Percentiles rank a stretch among this genome's conserved stretches.
phyloP scores from a whole-genome alignment of 2,797 vertebrate species.

The Rhinichthys osculus region DNA sequence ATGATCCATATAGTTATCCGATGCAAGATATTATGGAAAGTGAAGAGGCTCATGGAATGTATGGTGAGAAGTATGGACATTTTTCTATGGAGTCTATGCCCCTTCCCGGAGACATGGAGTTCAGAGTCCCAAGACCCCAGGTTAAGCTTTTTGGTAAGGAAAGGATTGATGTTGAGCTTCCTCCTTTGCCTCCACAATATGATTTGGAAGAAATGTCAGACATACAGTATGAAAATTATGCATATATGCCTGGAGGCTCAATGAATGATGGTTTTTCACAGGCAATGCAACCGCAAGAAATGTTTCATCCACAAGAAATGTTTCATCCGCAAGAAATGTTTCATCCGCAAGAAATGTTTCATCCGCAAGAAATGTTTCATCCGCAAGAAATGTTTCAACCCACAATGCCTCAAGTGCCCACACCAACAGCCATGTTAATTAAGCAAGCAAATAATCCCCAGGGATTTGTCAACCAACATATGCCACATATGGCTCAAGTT shows the following conservation, averaged over 20 bases:
- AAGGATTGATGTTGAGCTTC: slow-evolving; percentile 85
- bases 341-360: no score
- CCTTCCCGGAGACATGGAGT: slow-evolving; percentile 77
- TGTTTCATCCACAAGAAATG: no score
- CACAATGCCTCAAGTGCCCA: slow-evolving; percentile 69
- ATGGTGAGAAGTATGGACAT: slow-evolving; percentile 68
- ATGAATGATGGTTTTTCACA: slow-evolving; percentile 64
- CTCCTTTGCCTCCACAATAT: slow-evolving; percentile 81
- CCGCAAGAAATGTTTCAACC: slow-evolving; percentile 52
- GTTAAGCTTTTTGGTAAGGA: slow-evolving; percentile 92
- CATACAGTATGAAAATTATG: slow-evolving; percentile 84
- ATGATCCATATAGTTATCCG: slow-evolving; percentile 78
- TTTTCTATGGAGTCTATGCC: slow-evolving; percentile 53
- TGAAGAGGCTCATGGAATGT: slow-evolving; percentile 74
- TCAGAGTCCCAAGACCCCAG: slow-evolving; percentile 92
- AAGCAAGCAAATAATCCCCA: slow-evolving; percentile 70
- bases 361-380: background rate
- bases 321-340: no score
- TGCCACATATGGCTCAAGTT: slow-evolving; percentile 73
- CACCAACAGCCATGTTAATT: slow-evolving; percentile 79
- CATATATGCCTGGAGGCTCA: slow-evolving; percentile 54
- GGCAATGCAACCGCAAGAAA: slow-evolving; percentile 43
- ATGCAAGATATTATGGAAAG: slow-evolving; percentile 81
- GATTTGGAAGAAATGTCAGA: slow-evolving; percentile 83
- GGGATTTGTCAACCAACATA: slow-evolving; percentile 72